A percentile compares a stretch with the other conserved stretches of the same genome.
These are phyloP conservation scores for Leptonema lineaticorne DNA, from an alignment of 1,140 invertebrate genomes.

Conservation along the genomic window DNA sequence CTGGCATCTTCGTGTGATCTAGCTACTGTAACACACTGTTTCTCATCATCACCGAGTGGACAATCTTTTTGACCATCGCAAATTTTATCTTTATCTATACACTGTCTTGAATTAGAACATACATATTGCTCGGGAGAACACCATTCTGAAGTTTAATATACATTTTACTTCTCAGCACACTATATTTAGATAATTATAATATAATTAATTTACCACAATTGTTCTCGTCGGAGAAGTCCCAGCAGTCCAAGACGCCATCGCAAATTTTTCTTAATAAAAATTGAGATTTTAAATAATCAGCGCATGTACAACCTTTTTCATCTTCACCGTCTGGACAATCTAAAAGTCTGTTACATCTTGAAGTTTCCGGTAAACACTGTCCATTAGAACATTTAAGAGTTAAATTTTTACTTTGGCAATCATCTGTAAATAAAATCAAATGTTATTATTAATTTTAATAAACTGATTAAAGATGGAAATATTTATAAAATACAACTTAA, in stretches of 20 bases:
- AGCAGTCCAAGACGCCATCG: constrained; percentile 77
- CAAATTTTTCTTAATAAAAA: constrained; percentile 74
- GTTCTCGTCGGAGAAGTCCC: constrained; percentile 78
- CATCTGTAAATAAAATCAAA: constrained; percentile 45
- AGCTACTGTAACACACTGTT: constrained; percentile 64
- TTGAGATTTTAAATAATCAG: constrained; percentile 71
- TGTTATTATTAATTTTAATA: neutral
- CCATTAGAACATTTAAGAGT: constrained; percentile 63
- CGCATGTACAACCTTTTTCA: constrained; percentile 73
- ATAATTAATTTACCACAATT: constrained; percentile 65
- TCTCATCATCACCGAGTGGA: constrained; percentile 79
- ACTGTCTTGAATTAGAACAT: constrained; percentile 70
- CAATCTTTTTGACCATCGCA: constrained; percentile 79
- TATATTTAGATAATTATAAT: neutral
- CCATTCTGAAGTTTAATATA: constrained; percentile 61
- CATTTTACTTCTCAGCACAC: constrained; percentile 3
- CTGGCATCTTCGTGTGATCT: constrained; percentile 54
- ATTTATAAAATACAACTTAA: neutral
- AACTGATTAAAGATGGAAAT: neutral
- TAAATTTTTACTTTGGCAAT: constrained; percentile 52
- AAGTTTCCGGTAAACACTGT: constrained; percentile 65
- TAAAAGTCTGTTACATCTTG: constrained; percentile 71
- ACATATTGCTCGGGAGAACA: constrained; percentile 72
- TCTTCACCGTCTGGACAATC: constrained; percentile 74
- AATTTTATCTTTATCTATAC: constrained; percentile 64